Percentiles rank a stretch among this genome's conserved stretches.
These are phyloP conservation scores for Acromyrmex charruanus DNA, from an alignment of 1,140 invertebrate genomes.

Conservation along the genomic window DNA sequence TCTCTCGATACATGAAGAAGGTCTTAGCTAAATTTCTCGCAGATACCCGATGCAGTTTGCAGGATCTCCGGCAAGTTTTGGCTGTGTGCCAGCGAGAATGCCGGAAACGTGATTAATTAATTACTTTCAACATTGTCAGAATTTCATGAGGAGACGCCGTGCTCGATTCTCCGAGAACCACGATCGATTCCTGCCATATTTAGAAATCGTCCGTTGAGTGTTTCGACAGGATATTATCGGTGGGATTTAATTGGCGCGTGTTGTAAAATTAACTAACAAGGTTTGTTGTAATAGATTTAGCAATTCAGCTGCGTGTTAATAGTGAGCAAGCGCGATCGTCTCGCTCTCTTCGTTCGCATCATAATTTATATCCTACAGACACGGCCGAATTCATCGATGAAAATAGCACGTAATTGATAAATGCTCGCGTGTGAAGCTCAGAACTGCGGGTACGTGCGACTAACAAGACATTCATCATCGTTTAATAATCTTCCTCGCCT, in stretches of 20 bases:
- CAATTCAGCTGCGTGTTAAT: neutral
- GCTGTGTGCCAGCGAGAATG: conserved; percentile 67
- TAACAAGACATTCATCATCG: conserved; percentile 64
- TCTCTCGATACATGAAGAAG: neutral
- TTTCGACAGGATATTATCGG: neutral
- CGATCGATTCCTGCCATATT: conserved; percentile 22
- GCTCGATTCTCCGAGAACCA: conserved; percentile 15
- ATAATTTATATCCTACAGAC: conserved; percentile 32
- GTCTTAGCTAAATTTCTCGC: conserved; percentile 43
- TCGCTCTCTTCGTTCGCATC: neutral
- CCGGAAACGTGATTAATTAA: conserved; percentile 77
- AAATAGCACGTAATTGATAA: conserved; percentile 47
- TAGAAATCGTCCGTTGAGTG: conserved; percentile 1
- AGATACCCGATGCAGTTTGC: conserved; percentile 72
- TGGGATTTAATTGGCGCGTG: neutral
- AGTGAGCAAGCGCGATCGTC: neutral
- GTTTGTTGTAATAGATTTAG: neutral
- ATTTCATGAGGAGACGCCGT: conserved; percentile 62
- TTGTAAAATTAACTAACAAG: conserved; percentile 28
- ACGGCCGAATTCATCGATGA: conserved; percentile 22
- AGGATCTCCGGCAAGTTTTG: conserved; percentile 71
- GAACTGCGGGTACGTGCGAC: conserved; percentile 11
- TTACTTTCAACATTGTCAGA: conserved; percentile 75
- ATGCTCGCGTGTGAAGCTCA: neutral
- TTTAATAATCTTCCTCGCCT: conserved; percentile 39